phyloP scores from a whole-genome alignment of 2,888 invertebrate species.

The Augiades crinisus region DNA sequence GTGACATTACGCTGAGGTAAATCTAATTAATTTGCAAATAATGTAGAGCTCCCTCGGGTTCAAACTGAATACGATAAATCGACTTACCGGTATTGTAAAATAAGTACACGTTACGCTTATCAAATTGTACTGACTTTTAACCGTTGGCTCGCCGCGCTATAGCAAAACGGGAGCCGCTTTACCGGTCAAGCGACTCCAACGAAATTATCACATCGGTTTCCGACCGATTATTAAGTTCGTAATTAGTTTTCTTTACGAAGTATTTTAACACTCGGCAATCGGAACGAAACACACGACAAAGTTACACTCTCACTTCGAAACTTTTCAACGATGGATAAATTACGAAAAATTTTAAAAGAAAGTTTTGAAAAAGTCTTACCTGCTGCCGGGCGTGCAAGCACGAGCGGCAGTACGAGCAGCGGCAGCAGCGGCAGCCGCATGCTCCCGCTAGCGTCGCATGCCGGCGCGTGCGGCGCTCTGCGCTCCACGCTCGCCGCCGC shows the following conservation, averaged over 20 bases:
- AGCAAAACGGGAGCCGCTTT: conserved; percentile 45
- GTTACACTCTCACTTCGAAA: conserved; percentile 21
- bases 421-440: conserved; percentile 77
- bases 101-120: conserved; percentile 33
- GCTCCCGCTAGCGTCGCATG: conserved; percentile 71
- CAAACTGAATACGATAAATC: conserved; percentile 23
- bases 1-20: conserved; percentile 26
- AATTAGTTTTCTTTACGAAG: conserved; percentile 39
- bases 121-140: conserved; percentile 32
- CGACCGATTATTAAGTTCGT: conserved; percentile 39
- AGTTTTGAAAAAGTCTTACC: conserved; percentile 47
- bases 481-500: conserved; percentile 49
- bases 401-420: conserved; percentile 75
- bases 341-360: not conserved
- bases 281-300: conserved; percentile 2
- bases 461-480: conserved; percentile 60
- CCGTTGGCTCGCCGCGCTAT: conserved; percentile 37
- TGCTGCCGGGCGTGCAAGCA: conserved; percentile 74
- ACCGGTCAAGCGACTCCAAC: conserved; percentile 46
- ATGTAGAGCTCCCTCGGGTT: conserved; percentile 2
- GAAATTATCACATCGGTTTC: conserved; percentile 43
- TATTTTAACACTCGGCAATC: conserved; percentile 22
- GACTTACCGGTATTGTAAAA: conserved; percentile 33
- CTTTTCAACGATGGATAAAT: conserved; percentile 6
- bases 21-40: conserved; percentile 26